Conservation (phyloP, 2,797 vertebrate species). For the Dipus sagitta region DNA sequence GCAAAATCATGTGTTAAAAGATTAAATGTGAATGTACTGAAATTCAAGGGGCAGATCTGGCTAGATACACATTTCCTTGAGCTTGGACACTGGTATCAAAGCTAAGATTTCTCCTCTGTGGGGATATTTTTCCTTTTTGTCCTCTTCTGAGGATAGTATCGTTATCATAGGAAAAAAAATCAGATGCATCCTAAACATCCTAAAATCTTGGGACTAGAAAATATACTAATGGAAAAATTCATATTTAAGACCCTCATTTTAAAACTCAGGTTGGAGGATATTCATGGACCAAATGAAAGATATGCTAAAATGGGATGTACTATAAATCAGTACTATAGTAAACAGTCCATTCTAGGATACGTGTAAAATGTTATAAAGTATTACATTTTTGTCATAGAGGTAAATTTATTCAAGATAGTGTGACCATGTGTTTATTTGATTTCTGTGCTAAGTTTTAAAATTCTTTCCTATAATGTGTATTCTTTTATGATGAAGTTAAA, state of each 20-base stretch:
- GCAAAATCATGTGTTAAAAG: constrained; percentile 43
- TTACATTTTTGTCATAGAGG: background rate
- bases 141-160: background rate
- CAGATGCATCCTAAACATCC: background rate
- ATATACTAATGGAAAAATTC: constrained; percentile 14
- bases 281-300: constrained; percentile 15
- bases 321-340: background rate
- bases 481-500: constrained; percentile 65
- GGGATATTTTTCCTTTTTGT: background rate
- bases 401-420: background rate
- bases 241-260: constrained; percentile 28
- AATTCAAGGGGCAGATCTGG: constrained; percentile 24
- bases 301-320: constrained; percentile 21
- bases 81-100: constrained; percentile 1
- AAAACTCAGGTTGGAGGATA: background rate
- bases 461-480: constrained; percentile 48
- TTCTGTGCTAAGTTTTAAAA: constrained; percentile 25
- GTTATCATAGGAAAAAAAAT: constrained; percentile 29
- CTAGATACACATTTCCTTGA: constrained; percentile 51
- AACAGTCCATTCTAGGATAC: no score
- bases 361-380: background rate
- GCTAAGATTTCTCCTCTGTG: background rate
- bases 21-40: constrained; percentile 40
- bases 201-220: constrained; percentile 50
- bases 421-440: constrained; percentile 49